Base-by-base conservation (phyloP, 2,797 vertebrate species). In the Mycteria americana region DNA sequence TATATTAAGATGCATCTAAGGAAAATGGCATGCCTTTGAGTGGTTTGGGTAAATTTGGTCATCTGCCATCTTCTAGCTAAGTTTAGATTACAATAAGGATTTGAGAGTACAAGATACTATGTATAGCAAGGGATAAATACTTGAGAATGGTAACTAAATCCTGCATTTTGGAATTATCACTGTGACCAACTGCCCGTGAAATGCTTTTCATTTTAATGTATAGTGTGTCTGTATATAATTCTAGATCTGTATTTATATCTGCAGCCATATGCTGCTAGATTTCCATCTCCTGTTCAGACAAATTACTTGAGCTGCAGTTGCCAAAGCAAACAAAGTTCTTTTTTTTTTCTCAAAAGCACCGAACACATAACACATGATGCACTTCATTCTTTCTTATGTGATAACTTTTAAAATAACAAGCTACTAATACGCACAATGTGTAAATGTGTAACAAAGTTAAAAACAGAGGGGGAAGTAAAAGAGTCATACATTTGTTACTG, bases 231-330 rank as follows among this genome's bases (percentile, higher is more conserved):
- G 63, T 74, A 94, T 92, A 80, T 56, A 97, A 91, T 93, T 93
- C 95, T 93, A 95, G 96, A 79, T 96, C 95, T 79, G 79, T 96
- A 96, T 95, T 97, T 98, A 96, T 97, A 95, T 92, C 97, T 88
- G 31, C 81, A 91, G 62, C 93, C 96, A 90, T 96, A 95, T 95
- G 96, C 88, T 97, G 97, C 95, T 97, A 92, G 96, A 53, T 96
- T 93, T 93, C 92, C 92, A 86, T 96, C 97, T 96, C 96, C 89
- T 94, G 93, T 82, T 97, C 96, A 79, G 56, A 97, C 97, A 97
- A 96, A 98, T 97, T 91, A 91, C 95, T 97, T 91, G 65, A 94
- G 92, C 95, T 54, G 84, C 95, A 95, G 96, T 97, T 98, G 98
- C 97, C 97, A 98, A 97, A 95, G 96, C 97, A 98, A 98, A 96